phyloP scores from a whole-genome alignment of 2,888 invertebrate genomes.

The Miltochrista miniata region DNA sequence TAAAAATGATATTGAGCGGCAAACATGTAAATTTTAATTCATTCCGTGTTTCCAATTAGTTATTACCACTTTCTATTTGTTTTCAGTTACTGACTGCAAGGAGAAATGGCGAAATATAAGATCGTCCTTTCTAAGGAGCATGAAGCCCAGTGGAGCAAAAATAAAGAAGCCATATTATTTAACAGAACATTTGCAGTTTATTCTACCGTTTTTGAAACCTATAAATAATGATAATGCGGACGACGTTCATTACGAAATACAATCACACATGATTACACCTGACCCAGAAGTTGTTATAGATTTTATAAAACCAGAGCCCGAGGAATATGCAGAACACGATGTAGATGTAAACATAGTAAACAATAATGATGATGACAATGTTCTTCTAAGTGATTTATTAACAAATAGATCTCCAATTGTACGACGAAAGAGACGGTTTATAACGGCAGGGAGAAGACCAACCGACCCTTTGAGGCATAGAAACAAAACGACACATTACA shows the following conservation, averaged over 20 bases:
- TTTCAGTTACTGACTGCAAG: constrained; percentile 49
- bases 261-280: constrained; percentile 5
- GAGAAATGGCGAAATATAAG: constrained; percentile 52
- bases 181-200: constrained; percentile 40
- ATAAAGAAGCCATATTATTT: constrained; percentile 47
- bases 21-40: no score
- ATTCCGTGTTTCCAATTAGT: not conserved
- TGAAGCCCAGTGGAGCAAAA: constrained; percentile 38
- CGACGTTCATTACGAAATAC: constrained; percentile 19
- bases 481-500: not conserved
- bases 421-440: constrained; percentile 25
- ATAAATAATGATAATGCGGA: constrained; percentile 24
- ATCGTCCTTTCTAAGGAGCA: constrained; percentile 46
- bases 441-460: constrained; percentile 18
- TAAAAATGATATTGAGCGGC: no score
- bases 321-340: constrained; percentile 12
- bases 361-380: constrained; percentile 16
- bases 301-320: constrained; percentile 30
- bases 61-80: not conserved
- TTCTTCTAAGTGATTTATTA: constrained; percentile 20
- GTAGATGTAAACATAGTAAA: constrained; percentile 12
- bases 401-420: constrained; percentile 5
- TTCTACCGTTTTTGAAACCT: constrained; percentile 46
- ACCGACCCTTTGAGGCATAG: constrained; percentile 4
- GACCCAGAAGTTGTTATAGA: constrained; percentile 12